Evolutionary conservation across 1,140 invertebrate genomes (phyloP).

Genomic region (Eurytemora carolleeae): DNA sequence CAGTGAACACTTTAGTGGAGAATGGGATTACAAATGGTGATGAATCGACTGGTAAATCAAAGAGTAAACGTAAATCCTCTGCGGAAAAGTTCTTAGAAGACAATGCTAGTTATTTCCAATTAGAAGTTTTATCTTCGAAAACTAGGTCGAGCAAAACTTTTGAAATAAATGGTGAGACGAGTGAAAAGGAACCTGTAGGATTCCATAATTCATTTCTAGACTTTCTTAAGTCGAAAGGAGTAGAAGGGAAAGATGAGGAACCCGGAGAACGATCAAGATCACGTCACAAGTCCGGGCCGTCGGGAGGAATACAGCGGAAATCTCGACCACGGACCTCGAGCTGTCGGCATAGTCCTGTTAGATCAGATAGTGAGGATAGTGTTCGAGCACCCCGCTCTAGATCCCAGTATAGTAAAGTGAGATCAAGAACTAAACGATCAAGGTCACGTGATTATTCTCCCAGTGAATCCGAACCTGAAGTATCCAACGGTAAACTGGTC

Average conservation of each 20-base stretch:
- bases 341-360: neutral
- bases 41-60: neutral
- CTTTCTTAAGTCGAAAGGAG: neutral
- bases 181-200: neutral
- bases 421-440: neutral
- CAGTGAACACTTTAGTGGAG: too few relatives aligned
- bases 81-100: constrained; percentile 11
- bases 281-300: neutral
- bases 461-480: neutral
- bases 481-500: too few relatives aligned
- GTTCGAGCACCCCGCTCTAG: neutral
- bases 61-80: constrained; percentile 3
- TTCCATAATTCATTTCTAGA: neutral
- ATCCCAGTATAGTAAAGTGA: neutral
- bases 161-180: neutral
- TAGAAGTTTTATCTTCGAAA: constrained; percentile 5
- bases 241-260: too few relatives aligned
- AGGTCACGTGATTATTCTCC: neutral
- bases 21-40: too few relatives aligned
- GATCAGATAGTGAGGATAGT: neutral
- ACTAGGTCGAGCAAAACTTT: neutral
- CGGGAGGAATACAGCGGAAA: too few relatives aligned
- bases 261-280: neutral
- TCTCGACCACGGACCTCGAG: too few relatives aligned
- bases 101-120: constrained; percentile 4